phyloP scores from a whole-genome alignment of 2,797 vertebrate species.

The Pangasius macronema region DNA sequence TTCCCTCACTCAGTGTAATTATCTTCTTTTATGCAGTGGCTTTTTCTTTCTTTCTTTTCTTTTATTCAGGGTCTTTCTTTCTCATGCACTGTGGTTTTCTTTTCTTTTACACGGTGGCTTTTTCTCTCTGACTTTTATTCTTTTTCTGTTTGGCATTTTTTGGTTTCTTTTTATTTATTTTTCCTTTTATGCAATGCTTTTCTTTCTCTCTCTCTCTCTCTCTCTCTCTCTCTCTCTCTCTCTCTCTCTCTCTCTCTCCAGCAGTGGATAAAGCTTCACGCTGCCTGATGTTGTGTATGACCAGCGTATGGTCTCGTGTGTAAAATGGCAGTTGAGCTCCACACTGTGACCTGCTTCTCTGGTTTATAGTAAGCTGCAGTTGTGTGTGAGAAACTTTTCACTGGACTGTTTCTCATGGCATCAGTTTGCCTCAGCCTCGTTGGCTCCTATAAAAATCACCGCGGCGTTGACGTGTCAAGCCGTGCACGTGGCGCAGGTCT shows the following conservation, averaged over 20 bases:
- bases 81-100: too few relatives aligned
- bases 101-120: too few relatives aligned
- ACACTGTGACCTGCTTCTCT: not conserved
- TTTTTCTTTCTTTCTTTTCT: not conserved
- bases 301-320: not conserved
- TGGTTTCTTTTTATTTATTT: not conserved
- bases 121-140: not conserved
- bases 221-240: not conserved
- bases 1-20: not conserved
- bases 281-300: not conserved
- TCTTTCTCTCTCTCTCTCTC: not conserved
- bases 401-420: not conserved
- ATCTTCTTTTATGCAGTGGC: not conserved
- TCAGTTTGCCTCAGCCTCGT: not conserved
- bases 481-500: not conserved
- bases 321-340: not conserved
- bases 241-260: not conserved
- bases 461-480: conserved; percentile 1
- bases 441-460: conserved; percentile 38
- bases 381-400: not conserved
- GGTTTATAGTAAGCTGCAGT: not conserved
- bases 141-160: not conserved
- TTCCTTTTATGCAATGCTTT: not conserved
- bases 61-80: not conserved
- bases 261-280: not conserved